Base-by-base conservation (phyloP, 2,888 invertebrate genomes). In the Leucoma salicis region DNA sequence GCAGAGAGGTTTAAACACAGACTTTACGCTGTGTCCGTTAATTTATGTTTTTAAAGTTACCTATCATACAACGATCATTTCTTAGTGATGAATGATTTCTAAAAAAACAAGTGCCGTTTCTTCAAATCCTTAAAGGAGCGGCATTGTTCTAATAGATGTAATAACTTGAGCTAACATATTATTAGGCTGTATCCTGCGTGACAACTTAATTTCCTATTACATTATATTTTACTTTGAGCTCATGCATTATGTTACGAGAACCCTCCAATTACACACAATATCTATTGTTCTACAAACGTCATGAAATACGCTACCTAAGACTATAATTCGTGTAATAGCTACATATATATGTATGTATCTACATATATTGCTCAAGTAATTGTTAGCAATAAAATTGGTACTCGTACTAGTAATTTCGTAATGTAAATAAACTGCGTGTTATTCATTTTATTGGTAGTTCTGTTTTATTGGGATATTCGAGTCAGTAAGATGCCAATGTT, bases 161-260 rank as follows among this genome's bases (percentile, higher is more conserved):
- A n/a, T n/a, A n/a, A n/a, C n/a, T n/a, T n/a, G n/a, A n/a, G n/a
- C n/a, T n/a, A n/a, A n/a, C n/a, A n/a, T n/a, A n/a, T n/a, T n/a
- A n/a, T 55, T 44, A 44, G 31, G 14, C 35, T 39, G 24, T 37
- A 31, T 42, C 49, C 33, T 42, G 32, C 33, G 15, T 11, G 10
- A 35, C 14, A 14, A 6, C n/a, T 14, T 35, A 27, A 35, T 27
- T 35, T 25, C 14, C 24, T 27, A 14, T 6, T 35, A 25, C 32
- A 18, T 14, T n/a, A n/a, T n/a, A n/a, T n/a, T n/a, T 16, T 3
- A 35, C 27, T 16, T 28, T 35, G 28, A 28, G 15, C 12, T 0
- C n/a, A 12, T n/a, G 10, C 15, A 35, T 35, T 35, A 14, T 12
- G 12, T 16, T 15, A 28, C 35, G 7, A 27, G 4, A 13, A 12